Evolutionary conservation across 2,113 vertebrate species (phyloP), one percentile per base, ranked within the genome.

Genomic region (Micromys minutus): DNA sequence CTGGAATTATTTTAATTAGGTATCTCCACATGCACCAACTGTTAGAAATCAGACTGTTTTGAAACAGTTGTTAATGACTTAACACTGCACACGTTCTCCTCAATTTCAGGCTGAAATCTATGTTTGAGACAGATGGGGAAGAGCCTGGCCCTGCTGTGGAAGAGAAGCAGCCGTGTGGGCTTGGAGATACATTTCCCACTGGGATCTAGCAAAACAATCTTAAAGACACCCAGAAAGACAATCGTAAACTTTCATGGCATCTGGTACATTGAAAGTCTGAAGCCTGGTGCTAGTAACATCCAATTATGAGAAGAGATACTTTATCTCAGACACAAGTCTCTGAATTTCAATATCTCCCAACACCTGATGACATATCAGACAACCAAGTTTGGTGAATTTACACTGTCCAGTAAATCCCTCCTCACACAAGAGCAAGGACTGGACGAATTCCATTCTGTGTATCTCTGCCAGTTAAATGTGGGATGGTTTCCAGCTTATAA

Each of bases 1-100:
- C 95, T 96, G 91, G 97, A 97, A 97, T 97, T 97, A 97, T 97
- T 97, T 98, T 97, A 97, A 98, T 97, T 97, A 97, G 96, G 95
- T 96, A 97, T 96, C 95, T 96, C 95, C 97, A 97, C 96, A 97
- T 97, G 95, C 90, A 96, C 95, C 95, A 97, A 98, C 96, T 97
- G 95, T 96, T 96, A 97, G 88, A 95, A 97, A 97, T 97, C 96
- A 97, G 96, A 96, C 93, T 97, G 96, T 96, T 97, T 97, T 96
- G 97, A 96, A 97, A 97, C 97, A 97, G 97, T 97, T 97, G 96
- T 97, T 97, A 97, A 96, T 97, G 97, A 97, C 96, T 96, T 94
- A 90, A 92, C 96, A 87, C 80, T 1, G 93, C 96, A 97, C 96
- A 96, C 92, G 79, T 95, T 93, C 88, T 63, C 92, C 90, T 95